A percentile compares a stretch with the other conserved stretches of the same genome.
Conservation (phyloP, 1,140 invertebrate genomes). For the Pinna nobilis region DNA sequence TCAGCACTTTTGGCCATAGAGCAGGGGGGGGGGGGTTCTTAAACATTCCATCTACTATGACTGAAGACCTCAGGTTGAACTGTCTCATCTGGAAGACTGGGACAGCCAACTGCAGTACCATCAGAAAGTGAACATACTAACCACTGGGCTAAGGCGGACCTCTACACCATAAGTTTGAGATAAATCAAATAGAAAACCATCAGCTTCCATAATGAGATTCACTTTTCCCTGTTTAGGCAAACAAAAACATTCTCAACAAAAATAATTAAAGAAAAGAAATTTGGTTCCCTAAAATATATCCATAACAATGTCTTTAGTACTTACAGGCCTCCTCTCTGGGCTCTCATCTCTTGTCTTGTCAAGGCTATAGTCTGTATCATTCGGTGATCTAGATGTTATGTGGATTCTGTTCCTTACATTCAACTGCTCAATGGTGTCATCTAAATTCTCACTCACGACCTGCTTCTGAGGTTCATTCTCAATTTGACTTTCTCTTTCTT, state of each 20-base stretch:
- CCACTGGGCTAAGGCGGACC: no score
- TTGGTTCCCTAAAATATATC: no score
- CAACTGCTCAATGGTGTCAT: slow-evolving; percentile 70
- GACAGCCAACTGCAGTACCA: no score
- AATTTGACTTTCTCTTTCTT: background rate
- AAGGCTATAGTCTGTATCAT: slow-evolving; percentile 34
- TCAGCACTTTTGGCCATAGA: no score
- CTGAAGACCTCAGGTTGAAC: no score
- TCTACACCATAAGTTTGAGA: no score
- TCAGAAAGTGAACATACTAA: no score
- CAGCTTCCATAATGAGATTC: background rate
- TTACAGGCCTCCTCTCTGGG: slow-evolving; percentile 49
- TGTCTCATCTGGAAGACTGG: no score
- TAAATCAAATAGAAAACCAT: no score
- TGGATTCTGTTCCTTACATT: slow-evolving; percentile 55
- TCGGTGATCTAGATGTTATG: slow-evolving; percentile 32
- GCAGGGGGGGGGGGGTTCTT: no score
- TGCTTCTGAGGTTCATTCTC: slow-evolving; percentile 1
- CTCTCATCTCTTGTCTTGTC: slow-evolving; percentile 39
- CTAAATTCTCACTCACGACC: slow-evolving; percentile 43
- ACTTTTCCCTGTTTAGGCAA: background rate
- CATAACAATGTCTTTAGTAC: no score
- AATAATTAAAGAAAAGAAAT: background rate
- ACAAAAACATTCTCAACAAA: background rate
- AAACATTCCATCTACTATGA: no score